Evolutionary conservation across 2,888 invertebrate species (phyloP).

Genomic region (Athalia rosae): DNA sequence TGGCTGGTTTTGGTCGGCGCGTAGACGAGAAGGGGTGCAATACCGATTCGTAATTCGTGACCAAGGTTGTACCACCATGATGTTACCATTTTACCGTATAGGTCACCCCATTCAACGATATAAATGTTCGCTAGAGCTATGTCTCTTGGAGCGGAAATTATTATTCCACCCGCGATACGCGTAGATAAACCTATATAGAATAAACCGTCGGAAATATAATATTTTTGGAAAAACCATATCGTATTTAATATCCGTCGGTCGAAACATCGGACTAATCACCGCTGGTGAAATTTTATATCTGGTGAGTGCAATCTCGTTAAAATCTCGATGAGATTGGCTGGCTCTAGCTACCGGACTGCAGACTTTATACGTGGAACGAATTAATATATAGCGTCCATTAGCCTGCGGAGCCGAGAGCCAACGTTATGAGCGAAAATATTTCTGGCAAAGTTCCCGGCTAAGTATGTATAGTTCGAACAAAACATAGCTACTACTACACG

Average conservation of each 20-base stretch:
- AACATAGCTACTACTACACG: not conserved
- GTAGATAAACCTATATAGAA: not conserved
- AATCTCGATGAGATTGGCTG: slow-evolving; percentile 20
- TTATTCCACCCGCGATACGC: not conserved
- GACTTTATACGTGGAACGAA: slow-evolving; percentile 6
- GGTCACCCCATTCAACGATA: slow-evolving; percentile 4
- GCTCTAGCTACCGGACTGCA: not conserved
- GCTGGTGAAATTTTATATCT: slow-evolving; percentile 10
- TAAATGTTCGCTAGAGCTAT: slow-evolving; percentile 1
- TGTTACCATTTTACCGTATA: slow-evolving; percentile 21
- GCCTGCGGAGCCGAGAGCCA: not conserved
- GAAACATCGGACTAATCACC: not conserved
- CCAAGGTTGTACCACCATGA: slow-evolving; percentile 17
- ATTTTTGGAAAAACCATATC: not conserved
- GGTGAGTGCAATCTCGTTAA: not conserved
- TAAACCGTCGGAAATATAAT: not conserved
- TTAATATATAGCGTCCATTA: slow-evolving; percentile 22
- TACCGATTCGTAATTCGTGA: slow-evolving; percentile 34
- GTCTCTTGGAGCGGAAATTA: not conserved
- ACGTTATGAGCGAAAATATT: slow-evolving; percentile 10
- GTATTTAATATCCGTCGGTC: not conserved
- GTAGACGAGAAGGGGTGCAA: slow-evolving; percentile 30
- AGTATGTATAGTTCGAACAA: slow-evolving; percentile 24
- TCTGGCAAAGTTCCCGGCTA: slow-evolving; percentile 18
- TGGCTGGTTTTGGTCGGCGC: slow-evolving; percentile 27